Base-by-base conservation (phyloP, 2,888 invertebrate genomes). In the Sarcophaga carnaria region DNA sequence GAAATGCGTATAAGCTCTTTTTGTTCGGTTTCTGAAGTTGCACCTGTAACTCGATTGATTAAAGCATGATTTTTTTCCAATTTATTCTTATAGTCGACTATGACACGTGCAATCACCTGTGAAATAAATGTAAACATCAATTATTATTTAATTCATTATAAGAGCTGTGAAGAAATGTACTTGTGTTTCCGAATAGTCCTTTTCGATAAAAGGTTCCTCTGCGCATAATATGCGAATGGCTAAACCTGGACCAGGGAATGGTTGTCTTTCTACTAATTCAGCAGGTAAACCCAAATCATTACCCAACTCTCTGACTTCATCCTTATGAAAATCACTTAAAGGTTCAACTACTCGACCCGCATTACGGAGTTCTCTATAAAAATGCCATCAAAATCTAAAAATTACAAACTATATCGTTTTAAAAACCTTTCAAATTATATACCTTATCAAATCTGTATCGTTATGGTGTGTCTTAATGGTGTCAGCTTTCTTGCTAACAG, bases 381-480 rank as follows among this genome's bases (percentile, higher is more conserved):
- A 70, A 60, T 37, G 4, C 4, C 22, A 59, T 54, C 45, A 11
- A 0, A 22, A 59, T 22, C 67, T 72, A 25, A 60, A 60, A 70
- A n/a, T 10, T 37, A 10, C 37, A 25, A 37, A 70, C 4, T 49
- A 54, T 8, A 49, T 17, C 1, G 45, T 17, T 20, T 25, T 25
- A 37, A 22, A 22, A 17, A 74, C 62, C 37, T 37, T 37, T 37
- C 37, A 62, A 63, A 20, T 12, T 11, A 49, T 37, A 8, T n/a
- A 95, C 83, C 99, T 94, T 82, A 99, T 98, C 82, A 99, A 95
- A 92, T 98, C 98, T 14, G 98, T 99, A 94, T 99, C 99, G 94
- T 99, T 99, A 95, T 99, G 99, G 94, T 99, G 99, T 45, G 99
- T 99, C 94, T 99, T 99, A 92, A 99, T 99, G 47, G 97, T 97